A percentile compares a stretch with the other conserved stretches of the same genome.
phyloP scores from a whole-genome alignment of 2,888 invertebrate species.

The Chrysotoxum bicinctum region DNA sequence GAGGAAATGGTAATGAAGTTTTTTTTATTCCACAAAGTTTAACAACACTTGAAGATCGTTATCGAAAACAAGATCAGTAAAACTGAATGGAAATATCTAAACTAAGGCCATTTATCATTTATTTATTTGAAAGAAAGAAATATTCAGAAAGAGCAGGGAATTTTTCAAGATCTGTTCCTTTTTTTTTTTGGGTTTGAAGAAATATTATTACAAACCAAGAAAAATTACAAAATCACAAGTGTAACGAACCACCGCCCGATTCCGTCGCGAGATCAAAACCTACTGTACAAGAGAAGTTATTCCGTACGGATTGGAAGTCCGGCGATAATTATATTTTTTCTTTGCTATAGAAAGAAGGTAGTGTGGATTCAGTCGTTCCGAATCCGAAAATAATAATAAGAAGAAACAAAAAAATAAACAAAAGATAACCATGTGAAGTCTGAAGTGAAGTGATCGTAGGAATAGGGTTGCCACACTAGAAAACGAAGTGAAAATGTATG shows the following conservation, averaged over 20 bases:
- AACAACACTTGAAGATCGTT: slow-evolving; percentile 51
- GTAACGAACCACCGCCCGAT: slow-evolving; percentile 60
- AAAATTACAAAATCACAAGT: slow-evolving; percentile 52
- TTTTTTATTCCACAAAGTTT: not conserved
- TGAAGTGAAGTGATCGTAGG: slow-evolving; percentile 23
- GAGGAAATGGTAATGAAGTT: not conserved
- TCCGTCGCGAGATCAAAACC: slow-evolving; percentile 67
- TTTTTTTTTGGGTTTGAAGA: not conserved
- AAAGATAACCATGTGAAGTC: slow-evolving; percentile 25
- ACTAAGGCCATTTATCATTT: too few species aligned
- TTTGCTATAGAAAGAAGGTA: slow-evolving; percentile 40
- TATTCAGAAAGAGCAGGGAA: not conserved
- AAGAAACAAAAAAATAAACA: not conserved
- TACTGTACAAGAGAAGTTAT: slow-evolving; percentile 64
- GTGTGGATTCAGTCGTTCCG: slow-evolving; percentile 39
- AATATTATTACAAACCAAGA: slow-evolving; percentile 45
- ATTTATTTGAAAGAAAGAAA: slow-evolving; percentile 10
- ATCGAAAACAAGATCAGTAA: slow-evolving; percentile 23
- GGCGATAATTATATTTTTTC: slow-evolving; percentile 59
- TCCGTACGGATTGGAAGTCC: slow-evolving; percentile 64
- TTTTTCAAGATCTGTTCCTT: not conserved
- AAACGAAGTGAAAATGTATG: too few species aligned
- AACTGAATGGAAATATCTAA: not conserved
- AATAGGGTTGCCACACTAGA: slow-evolving; percentile 39
- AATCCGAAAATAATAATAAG: slow-evolving; percentile 5